Base-by-base conservation (phyloP, 1,140 invertebrate genomes). In the Meloidogyne floridensis region DNA sequence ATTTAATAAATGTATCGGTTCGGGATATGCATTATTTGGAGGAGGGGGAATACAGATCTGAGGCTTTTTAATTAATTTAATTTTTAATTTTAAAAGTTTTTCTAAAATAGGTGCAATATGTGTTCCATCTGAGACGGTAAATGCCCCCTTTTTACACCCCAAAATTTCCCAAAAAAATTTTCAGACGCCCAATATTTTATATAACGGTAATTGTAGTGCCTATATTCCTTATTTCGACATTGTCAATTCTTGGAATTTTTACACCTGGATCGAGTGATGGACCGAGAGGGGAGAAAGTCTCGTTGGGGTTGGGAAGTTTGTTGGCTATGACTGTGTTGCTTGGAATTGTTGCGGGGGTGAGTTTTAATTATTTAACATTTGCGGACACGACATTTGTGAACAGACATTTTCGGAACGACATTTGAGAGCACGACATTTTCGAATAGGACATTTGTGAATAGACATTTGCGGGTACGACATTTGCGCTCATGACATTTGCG, bases 181-280 rank as follows among this genome's bases (percentile, higher is more conserved):
- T 47, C 18, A 65, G 59, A 51, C 77, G 86, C 20, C 88, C 87
- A 18, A 86, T 87, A 42, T 89, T 87, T 56, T 89, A 89, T 72
- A 81, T 89, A 2, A 89, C 88, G 3, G 88, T 90, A 8, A 88
- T 89, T 65, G 87, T 89, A 7, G 88, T 85, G 4, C 87, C 87
- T 2, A 88, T 82, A n/a, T 89, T 89, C 76, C 73, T 89, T 2
- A 89, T 89, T 70, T 88, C 87, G 11, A 81, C 86, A 7, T 80
- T 89, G 15, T 83, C 81, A 5, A 89, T 89, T 89, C 77, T 79
- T 53, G 87, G 87, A 43, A 90, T 89, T 74, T 89, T 89, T 74
- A 84, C 86, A 18, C 88, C 87, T 11, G 86, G 86, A 43, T 80
- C 80, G 3, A 87, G 86, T 75, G 86, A 89, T 70, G 87, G 87